phyloP scores from a whole-genome alignment of 2,888 invertebrate genomes.

The Craniophora ligustri region DNA sequence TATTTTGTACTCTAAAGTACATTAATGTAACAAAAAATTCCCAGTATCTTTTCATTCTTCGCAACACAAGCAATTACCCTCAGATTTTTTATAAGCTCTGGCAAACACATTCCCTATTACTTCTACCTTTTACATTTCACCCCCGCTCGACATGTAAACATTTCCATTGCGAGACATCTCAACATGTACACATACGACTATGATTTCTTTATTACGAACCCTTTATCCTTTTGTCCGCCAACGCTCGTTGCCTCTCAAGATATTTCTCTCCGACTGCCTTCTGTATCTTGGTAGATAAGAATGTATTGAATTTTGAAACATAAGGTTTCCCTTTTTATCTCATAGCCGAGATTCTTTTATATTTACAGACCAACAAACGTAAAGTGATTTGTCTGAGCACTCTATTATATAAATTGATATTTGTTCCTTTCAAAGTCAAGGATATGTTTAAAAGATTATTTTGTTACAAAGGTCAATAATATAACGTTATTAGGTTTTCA shows the following conservation, averaged over 20 bases:
- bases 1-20: background rate
- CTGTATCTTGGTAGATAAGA: conserved; percentile 72
- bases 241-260: conserved; percentile 66
- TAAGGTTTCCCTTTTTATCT: conserved; percentile 77
- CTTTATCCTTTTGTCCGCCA: conserved; percentile 75
- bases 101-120: conserved; percentile 29
- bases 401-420: conserved; percentile 76
- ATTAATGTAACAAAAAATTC: background rate
- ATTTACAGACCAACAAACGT: conserved; percentile 68
- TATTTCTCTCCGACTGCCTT: conserved; percentile 70
- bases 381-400: conserved; percentile 67
- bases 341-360: conserved; percentile 65
- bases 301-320: conserved; percentile 84
- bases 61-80: conserved; percentile 31
- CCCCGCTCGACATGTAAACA: conserved; percentile 75
- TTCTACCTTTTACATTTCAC: conserved; percentile 57
- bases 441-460: conserved; percentile 60
- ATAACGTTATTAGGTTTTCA: conserved; percentile 43
- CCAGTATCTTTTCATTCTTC: conserved; percentile 25
- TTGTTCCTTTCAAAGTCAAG: conserved; percentile 55
- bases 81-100: conserved; percentile 34
- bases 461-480: conserved; percentile 46
- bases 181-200: conserved; percentile 62
- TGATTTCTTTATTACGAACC: conserved; percentile 80
- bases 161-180: conserved; percentile 74